A percentile compares a stretch with the other conserved stretches of the same genome.
Evolutionary conservation across 2,113 vertebrate genomes (phyloP).

Genomic region (Hemichromis elongatus): DNA sequence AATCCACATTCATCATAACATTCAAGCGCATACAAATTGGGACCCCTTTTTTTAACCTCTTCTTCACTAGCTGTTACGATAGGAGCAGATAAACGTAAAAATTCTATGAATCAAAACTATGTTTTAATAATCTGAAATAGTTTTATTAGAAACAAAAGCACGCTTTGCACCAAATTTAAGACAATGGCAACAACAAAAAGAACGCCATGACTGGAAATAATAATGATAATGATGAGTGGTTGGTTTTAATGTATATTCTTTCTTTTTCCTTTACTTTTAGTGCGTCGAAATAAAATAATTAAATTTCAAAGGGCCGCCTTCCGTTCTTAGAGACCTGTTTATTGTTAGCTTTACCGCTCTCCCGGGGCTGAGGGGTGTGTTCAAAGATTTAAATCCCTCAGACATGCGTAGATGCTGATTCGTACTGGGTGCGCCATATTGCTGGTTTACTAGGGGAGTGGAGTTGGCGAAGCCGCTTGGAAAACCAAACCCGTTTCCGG

Average conservation of each 20-base stretch:
- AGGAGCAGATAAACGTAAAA: neutral
- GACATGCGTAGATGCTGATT: constrained; percentile 56
- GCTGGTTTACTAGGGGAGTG: constrained; percentile 59
- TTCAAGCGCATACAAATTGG: neutral
- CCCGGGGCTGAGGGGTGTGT: constrained; percentile 47
- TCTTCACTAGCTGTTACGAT: neutral
- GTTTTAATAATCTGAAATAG: neutral
- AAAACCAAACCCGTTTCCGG: constrained; percentile 18
- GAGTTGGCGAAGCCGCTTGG: constrained; percentile 51
- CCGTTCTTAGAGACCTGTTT: neutral
- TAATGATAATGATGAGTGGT: neutral
- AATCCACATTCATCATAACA: neutral
- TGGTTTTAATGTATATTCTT: neutral
- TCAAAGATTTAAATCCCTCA: constrained; percentile 68
- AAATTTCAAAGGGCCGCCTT: neutral
- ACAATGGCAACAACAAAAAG: neutral
- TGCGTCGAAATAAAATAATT: neutral
- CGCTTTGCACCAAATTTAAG: neutral
- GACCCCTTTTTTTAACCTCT: neutral
- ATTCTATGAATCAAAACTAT: neutral
- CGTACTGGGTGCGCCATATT: constrained; percentile 70
- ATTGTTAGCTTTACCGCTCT: neutral
- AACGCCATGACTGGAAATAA: neutral
- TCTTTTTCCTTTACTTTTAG: neutral
- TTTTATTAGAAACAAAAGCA: neutral